phyloP scores from a whole-genome alignment of 1,140 invertebrate species.

The Cydia fagiglandana region DNA sequence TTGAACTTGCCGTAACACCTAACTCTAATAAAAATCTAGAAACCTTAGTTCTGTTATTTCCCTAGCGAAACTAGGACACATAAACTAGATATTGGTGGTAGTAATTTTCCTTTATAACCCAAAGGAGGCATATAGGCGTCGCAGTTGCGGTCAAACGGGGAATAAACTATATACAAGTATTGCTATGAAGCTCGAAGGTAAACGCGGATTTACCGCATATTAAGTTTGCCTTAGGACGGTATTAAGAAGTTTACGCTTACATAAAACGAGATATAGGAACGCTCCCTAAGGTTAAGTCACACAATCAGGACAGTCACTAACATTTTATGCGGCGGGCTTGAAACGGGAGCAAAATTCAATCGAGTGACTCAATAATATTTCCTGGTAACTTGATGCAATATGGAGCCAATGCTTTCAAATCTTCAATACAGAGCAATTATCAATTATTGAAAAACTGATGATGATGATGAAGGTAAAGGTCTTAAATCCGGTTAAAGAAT shows the following conservation, averaged over 20 bases:
- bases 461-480: no score
- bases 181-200: constrained; percentile 1
- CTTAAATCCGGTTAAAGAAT: no score
- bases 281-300: background rate
- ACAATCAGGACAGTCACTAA: background rate
- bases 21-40: background rate
- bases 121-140: background rate
- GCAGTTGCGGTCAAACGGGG: background rate
- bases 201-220: background rate
- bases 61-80: background rate
- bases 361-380: no score
- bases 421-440: no score
- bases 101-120: constrained; percentile 21
- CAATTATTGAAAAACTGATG: no score
- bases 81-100: constrained; percentile 25
- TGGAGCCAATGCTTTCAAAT: no score
- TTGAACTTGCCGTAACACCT: no score
- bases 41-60: constrained; percentile 1
- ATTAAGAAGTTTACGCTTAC: background rate
- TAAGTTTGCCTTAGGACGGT: background rate
- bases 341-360: no score
- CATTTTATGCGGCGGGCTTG: background rate
- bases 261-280: background rate
- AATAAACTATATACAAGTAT: background rate
- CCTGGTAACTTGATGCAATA: no score